Evolutionary conservation across 1,140 invertebrate species (phyloP).

Genomic region (Octopus sinensis): DNA sequence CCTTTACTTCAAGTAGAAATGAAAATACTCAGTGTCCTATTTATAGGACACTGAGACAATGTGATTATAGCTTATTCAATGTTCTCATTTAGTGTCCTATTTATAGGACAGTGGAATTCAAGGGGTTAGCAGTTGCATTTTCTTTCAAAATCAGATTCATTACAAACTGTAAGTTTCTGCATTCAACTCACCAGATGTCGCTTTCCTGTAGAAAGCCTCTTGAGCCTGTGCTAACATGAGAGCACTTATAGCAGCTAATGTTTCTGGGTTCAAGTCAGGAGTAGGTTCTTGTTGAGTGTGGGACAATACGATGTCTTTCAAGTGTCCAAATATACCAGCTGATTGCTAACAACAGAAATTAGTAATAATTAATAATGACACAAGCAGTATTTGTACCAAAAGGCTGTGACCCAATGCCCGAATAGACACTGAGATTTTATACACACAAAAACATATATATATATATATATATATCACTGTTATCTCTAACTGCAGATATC

Average conservation of each 20-base stretch:
- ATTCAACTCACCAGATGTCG: constrained; percentile 73
- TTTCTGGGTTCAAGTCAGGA: constrained; percentile 89
- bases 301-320: constrained; percentile 82
- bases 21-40: too few species aligned
- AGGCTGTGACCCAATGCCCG: background rate
- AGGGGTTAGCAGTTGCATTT: too few species aligned
- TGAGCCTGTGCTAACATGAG: constrained; percentile 97
- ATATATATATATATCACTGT: too few species aligned
- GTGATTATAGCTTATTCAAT: too few species aligned
- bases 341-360: constrained; percentile 68
- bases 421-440: background rate
- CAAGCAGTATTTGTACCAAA: background rate
- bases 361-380: background rate
- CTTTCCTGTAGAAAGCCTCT: constrained; percentile 94
- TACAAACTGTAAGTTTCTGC: too few species aligned
- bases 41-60: too few species aligned
- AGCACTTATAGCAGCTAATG: constrained; percentile 76
- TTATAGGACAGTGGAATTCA: too few species aligned
- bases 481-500: too few species aligned
- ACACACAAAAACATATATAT: too few species aligned
- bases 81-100: too few species aligned
- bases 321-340: constrained; percentile 83
- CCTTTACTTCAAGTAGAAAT: too few species aligned
- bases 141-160: too few species aligned
- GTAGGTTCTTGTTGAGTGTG: constrained; percentile 91